Evolutionary conservation across 2,113 vertebrate species (phyloP).

Genomic region (Carettochelys insculpta): DNA sequence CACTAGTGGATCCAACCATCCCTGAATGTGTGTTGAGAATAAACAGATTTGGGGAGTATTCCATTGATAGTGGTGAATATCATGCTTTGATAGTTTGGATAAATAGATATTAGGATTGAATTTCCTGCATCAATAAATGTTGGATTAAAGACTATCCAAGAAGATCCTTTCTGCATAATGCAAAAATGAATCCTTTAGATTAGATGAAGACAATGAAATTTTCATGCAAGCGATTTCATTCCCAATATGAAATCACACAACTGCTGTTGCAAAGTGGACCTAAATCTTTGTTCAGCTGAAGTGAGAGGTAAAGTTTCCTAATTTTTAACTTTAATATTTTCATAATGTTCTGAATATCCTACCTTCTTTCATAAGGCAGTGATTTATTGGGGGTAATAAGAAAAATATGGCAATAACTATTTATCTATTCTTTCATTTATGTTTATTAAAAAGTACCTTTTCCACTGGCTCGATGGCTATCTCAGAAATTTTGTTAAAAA

Average conservation of each 20-base stretch:
- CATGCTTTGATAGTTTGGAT: background rate
- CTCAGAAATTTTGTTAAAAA: background rate
- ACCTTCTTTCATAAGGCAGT: background rate
- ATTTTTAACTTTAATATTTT: background rate
- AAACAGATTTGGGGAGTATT: background rate
- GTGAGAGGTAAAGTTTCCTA: background rate
- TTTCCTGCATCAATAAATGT: background rate
- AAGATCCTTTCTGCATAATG: background rate
- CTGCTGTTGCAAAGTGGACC: background rate
- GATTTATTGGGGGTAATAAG: background rate
- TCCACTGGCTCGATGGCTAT: background rate
- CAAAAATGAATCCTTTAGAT: background rate
- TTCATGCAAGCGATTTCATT: background rate
- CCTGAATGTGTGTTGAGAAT: background rate
- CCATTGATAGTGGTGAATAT: background rate
- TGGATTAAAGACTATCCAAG: background rate
- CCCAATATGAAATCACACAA: background rate
- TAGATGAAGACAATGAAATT: background rate
- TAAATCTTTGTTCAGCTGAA: background rate
- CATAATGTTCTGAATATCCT: background rate
- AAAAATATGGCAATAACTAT: background rate
- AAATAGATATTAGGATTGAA: background rate
- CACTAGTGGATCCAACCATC: background rate
- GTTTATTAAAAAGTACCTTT: background rate
- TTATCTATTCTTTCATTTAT: background rate